Evolutionary conservation across 2,888 invertebrate species (phyloP).

Genomic region (Elegia similella): DNA sequence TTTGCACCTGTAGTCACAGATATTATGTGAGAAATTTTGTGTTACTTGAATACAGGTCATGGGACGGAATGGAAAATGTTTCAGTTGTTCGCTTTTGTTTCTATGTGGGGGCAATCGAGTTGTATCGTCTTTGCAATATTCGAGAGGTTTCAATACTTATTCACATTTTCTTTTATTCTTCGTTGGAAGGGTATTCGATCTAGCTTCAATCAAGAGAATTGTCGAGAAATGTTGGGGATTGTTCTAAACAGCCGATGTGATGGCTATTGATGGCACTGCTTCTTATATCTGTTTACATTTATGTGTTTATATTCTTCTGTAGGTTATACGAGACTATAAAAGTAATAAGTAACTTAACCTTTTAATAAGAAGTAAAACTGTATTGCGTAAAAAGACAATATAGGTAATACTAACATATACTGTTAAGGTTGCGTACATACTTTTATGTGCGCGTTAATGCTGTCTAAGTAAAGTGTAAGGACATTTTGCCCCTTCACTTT

Average conservation of each 20-base stretch:
- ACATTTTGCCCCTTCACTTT: too few species aligned
- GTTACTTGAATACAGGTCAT: slow-evolving; percentile 49
- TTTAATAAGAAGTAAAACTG: too few species aligned
- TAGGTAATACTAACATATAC: too few species aligned
- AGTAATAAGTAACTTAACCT: too few species aligned
- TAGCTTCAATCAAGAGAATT: neutral
- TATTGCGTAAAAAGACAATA: too few species aligned
- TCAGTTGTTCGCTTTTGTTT: slow-evolving; percentile 34
- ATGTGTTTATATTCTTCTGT: too few species aligned
- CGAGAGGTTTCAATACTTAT: slow-evolving; percentile 3
- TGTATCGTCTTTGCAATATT: slow-evolving; percentile 5
- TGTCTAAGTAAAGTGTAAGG: too few species aligned
- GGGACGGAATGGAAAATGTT: slow-evolving; percentile 33
- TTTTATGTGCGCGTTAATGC: too few species aligned
- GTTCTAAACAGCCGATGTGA: neutral
- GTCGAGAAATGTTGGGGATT: neutral
- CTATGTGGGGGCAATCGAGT: slow-evolving; percentile 23
- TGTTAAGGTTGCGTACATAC: too few species aligned
- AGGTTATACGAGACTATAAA: too few species aligned
- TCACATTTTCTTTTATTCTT: slow-evolving; percentile 7
- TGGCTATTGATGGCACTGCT: neutral
- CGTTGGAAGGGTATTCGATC: neutral
- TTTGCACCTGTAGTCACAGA: slow-evolving; percentile 73
- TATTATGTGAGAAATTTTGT: slow-evolving; percentile 72
- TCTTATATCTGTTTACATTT: too few species aligned